Conservation (phyloP, 37 sponge, comb jelly and placozoan species). For the Ianthella basta region DNA sequence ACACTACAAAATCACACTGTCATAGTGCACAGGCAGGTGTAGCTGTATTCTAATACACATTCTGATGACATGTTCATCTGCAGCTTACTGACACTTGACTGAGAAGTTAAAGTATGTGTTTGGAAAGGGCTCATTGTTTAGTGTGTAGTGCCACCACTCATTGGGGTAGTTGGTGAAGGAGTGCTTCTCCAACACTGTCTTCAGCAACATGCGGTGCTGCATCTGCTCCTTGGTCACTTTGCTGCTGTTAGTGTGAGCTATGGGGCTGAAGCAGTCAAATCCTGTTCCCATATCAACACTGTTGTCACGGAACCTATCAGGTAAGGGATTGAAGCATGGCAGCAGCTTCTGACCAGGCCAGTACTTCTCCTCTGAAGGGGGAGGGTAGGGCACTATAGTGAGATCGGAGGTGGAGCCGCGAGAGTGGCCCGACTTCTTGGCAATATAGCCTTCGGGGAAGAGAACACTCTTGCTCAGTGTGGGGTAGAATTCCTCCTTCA, state of each 20-base stretch:
- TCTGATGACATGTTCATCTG: not conserved
- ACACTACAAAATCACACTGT: no score
- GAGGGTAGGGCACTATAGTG: slow-evolving; percentile 34
- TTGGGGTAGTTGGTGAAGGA: slow-evolving; percentile 25
- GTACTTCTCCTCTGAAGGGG: slow-evolving; percentile 27
- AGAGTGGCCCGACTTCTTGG: slow-evolving; percentile 29
- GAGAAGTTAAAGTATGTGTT: slow-evolving; percentile 40
- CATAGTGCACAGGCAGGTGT: no score
- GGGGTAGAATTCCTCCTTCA: slow-evolving; percentile 41
- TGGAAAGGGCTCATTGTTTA: slow-evolving; percentile 32
- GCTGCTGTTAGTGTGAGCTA: slow-evolving; percentile 34
- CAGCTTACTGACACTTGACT: slow-evolving; percentile 7
- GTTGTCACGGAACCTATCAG: slow-evolving; percentile 31
- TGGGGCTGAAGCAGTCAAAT: slow-evolving; percentile 35
- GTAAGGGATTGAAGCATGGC: slow-evolving; percentile 25
- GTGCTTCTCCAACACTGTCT: not conserved
- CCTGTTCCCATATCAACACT: slow-evolving; percentile 45
- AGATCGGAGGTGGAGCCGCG: slow-evolving; percentile 36
- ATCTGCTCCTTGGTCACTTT: not conserved
- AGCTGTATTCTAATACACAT: no score
- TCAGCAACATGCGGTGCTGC: slow-evolving; percentile 24
- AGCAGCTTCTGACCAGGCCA: slow-evolving; percentile 1
- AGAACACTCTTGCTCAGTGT: slow-evolving; percentile 18
- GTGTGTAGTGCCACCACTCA: slow-evolving; percentile 47
- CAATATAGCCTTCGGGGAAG: slow-evolving; percentile 36